Evolutionary conservation across 2,797 vertebrate species (phyloP).

Genomic region (Taenioides sp.): DNA sequence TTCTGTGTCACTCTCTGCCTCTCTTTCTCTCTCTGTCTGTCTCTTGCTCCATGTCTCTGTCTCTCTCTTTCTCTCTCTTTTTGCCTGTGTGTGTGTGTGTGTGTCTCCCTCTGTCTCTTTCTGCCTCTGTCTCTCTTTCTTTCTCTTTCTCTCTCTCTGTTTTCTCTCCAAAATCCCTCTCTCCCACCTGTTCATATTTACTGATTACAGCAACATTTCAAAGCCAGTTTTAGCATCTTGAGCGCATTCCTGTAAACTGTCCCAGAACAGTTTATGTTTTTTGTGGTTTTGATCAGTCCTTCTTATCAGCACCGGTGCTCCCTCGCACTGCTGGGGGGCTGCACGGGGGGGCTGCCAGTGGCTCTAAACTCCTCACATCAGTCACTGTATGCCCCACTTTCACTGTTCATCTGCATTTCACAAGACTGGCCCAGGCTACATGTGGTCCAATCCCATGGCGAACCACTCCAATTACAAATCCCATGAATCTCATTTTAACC

Average conservation of each 20-base stretch:
- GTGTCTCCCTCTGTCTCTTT: no score
- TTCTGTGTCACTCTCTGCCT: no score
- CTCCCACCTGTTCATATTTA: not conserved
- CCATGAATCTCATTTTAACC: constrained; percentile 34
- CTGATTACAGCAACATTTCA: constrained; percentile 4
- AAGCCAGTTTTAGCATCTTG: constrained; percentile 17
- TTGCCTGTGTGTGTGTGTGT: no score
- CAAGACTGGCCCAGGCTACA: constrained; percentile 27
- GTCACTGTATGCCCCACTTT: constrained; percentile 67
- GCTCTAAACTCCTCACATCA: constrained; percentile 61
- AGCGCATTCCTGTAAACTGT: constrained; percentile 2
- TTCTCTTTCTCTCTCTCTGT: not conserved
- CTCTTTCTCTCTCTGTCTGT: no score
- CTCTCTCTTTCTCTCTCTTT: no score
- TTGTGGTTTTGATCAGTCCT: constrained; percentile 17
- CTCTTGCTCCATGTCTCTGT: no score
- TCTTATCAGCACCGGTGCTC: constrained; percentile 53
- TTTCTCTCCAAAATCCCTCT: not conserved
- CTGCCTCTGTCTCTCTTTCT: no score
- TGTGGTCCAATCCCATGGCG: constrained; percentile 16
- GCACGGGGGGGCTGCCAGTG: constrained; percentile 41
- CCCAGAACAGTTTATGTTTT: constrained; percentile 26
- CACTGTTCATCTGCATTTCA: constrained; percentile 69
- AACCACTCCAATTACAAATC: constrained; percentile 43
- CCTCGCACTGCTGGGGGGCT: constrained; percentile 32